Conservation (phyloP, 2,888 invertebrate species). For the Rutpela maculata region DNA sequence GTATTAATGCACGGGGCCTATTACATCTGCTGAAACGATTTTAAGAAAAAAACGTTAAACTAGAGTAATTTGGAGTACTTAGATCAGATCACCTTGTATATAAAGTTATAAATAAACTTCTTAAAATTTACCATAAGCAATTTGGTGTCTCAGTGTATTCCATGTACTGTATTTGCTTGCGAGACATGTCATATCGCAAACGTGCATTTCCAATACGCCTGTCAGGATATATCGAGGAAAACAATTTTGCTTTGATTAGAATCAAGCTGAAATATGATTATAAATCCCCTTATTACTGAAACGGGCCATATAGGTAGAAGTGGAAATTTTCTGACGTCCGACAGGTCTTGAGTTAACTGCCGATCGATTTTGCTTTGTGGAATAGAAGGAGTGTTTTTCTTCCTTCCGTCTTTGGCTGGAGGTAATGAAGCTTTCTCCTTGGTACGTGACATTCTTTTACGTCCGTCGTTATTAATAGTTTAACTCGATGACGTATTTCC, state of each 20-base stretch:
- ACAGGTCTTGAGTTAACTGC: background rate
- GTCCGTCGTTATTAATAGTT: slow-evolving; percentile 1
- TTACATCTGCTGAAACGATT: no score
- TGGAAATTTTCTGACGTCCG: background rate
- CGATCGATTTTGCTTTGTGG: background rate
- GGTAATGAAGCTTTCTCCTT: slow-evolving; percentile 1
- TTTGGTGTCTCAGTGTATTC: no score
- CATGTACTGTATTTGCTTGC: no score
- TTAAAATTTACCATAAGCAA: no score
- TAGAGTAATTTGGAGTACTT: no score
- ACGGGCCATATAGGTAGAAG: background rate
- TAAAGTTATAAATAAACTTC: background rate
- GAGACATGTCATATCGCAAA: no score
- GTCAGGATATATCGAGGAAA: no score
- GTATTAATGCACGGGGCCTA: no score
- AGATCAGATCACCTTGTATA: background rate
- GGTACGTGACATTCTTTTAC: slow-evolving; percentile 1
- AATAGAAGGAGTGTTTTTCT: background rate
- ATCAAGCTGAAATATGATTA: background rate
- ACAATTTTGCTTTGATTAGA: no score
- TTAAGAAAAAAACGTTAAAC: no score
- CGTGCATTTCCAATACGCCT: no score
- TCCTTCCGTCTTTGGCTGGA: background rate
- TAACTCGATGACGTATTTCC: background rate
- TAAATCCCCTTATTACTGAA: background rate